Percentiles rank a stretch among this genome's conserved stretches.
phyloP scores from a whole-genome alignment of 1,140 invertebrate genomes.

The Atta texana region DNA sequence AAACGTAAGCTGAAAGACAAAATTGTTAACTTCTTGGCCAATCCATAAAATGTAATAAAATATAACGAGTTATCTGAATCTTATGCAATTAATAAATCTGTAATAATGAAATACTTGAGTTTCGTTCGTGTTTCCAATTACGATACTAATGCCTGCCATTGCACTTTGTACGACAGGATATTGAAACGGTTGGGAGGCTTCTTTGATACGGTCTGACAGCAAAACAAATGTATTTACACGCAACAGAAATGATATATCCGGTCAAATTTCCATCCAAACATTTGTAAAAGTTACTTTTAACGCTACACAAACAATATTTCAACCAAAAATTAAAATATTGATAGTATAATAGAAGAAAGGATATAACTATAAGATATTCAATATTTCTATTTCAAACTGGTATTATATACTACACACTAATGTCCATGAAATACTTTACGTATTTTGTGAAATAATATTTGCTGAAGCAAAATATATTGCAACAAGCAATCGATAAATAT shows the following conservation, averaged over 20 bases:
- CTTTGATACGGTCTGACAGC: conserved; percentile 10
- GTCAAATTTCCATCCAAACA: neutral
- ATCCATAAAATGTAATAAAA: neutral
- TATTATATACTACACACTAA: neutral
- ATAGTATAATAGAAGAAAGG: neutral
- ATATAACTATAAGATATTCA: neutral
- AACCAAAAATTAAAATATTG: neutral
- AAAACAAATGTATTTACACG: conserved; percentile 11
- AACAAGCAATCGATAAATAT: conserved; percentile 6
- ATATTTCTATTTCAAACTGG: neutral
- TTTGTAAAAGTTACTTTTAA: conserved; percentile 18
- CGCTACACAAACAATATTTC: neutral
- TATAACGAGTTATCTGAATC: neutral
- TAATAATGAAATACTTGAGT: neutral
- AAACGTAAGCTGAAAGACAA: neutral
- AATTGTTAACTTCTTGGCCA: neutral
- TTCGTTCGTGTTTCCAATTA: conserved; percentile 31
- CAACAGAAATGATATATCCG: neutral
- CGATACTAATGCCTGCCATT: neutral
- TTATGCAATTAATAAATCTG: conserved; percentile 12
- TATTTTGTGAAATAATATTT: neutral
- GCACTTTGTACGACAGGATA: conserved; percentile 42
- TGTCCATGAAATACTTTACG: neutral
- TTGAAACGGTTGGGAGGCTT: conserved; percentile 56
- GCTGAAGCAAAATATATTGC: neutral